Base-by-base conservation (phyloP, 1,140 invertebrate genomes). In the Drosophila biarmipes region DNA sequence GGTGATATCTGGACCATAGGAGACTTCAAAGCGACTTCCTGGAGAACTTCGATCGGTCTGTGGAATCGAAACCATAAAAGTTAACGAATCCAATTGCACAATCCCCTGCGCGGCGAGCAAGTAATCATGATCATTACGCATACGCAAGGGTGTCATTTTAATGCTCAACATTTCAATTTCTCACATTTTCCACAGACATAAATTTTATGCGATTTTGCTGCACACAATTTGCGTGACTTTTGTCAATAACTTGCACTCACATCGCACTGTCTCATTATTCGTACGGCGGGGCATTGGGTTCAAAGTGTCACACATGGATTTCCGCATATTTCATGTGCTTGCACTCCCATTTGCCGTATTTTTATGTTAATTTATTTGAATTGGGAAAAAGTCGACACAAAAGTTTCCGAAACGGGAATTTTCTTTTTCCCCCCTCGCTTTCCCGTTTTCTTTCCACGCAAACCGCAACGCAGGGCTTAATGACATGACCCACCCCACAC, bases 341-440 rank as follows among this genome's bases (percentile, higher is more conserved):
- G 80, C 80, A 84, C 64, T 79, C 75, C 66, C 77, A 66, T 84
- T 61, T 63, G 55, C 66, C 64, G 49, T 86, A 86, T 86, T 81
- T 87, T 89, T 82, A 89, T 87, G 84, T 81, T 86, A 86, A 86
- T 86, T 86, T 86, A 86, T 86, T 87, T 84, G 59, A 75, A 66
- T 56, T 79, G 80, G 77, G 54, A 59, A 75, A 58, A 53, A 58
- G 76, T 74, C 57, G 49, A 58, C 67, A 72, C 67, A 64, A 69
- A 66, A 73, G 53, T 74, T 59, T 82, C 68, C 63, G 63, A 64
- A 81, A 86, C 78, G 82, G 82, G 64, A 78, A 45, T 73, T 80
- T 61, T 69, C 56, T 34, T 34, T 15, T 61, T 55, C 45, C 49
- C 10, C 29, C 3, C n/a, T 15, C n/a, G 2, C 48, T 8, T 29